These are phyloP conservation scores for Lophotriccus pileatus DNA, from an alignment of 2,797 vertebrate genomes.

Conservation along the genomic window DNA sequence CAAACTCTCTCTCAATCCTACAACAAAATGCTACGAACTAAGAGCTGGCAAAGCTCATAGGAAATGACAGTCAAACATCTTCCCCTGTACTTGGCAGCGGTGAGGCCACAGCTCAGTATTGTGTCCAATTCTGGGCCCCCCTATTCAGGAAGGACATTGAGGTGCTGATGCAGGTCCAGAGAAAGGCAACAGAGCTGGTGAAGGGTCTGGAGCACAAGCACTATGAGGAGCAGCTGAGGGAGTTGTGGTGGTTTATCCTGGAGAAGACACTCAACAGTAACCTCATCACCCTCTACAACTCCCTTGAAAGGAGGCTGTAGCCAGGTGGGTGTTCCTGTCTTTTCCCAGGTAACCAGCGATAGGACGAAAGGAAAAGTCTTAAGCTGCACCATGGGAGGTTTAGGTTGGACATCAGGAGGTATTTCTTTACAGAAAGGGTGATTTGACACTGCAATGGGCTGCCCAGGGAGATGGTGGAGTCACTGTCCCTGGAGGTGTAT, in stretches of 20 bases:
- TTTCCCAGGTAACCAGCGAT: not conserved
- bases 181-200: fast-evolving
- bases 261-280: not conserved
- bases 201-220: not conserved
- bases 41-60: not conserved
- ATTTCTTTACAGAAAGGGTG: not conserved
- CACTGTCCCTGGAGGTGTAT: not conserved
- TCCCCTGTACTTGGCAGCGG: not conserved
- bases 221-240: not conserved
- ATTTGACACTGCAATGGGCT: not conserved
- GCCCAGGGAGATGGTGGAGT: not conserved
- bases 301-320: not conserved
- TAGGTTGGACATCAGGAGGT: not conserved
- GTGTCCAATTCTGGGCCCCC: not conserved
- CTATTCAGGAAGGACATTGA: not conserved
- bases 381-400: not conserved
- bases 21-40: not conserved
- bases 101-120: not conserved
- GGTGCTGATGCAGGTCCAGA: not conserved
- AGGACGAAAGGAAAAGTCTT: not conserved
- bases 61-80: not conserved
- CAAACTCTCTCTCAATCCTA: not conserved
- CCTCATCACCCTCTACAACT: not conserved
- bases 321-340: not conserved
- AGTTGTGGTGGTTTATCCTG: not conserved